Evolutionary conservation across 2,888 invertebrate genomes (phyloP).

Genomic region (Agrotis clavis): DNA sequence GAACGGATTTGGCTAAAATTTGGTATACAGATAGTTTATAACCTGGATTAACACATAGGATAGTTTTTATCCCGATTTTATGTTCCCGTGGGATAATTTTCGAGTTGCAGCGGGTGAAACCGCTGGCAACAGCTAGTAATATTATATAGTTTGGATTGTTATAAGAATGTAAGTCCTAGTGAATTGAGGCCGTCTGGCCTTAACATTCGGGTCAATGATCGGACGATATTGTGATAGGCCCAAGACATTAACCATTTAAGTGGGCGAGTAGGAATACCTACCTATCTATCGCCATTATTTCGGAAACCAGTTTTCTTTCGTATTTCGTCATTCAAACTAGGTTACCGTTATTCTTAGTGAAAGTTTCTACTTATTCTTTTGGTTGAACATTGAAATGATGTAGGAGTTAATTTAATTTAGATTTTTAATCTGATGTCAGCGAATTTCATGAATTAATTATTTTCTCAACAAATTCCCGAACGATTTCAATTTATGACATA

Average conservation of each 20-base stretch:
- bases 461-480: conserved; percentile 34
- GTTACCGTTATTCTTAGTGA: conserved; percentile 59
- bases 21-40: too few relatives aligned
- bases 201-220: conserved; percentile 30
- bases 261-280: background rate
- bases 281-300: conserved; percentile 1
- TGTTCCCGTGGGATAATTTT: too few relatives aligned
- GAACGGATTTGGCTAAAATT: too few relatives aligned
- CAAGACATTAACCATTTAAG: conserved; percentile 4
- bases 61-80: too few relatives aligned
- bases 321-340: conserved; percentile 34
- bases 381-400: background rate
- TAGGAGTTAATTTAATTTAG: background rate
- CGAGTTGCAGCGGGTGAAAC: too few relatives aligned
- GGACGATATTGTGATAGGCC: conserved; percentile 33
- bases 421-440: too few relatives aligned
- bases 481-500: conserved; percentile 25
- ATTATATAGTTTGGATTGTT: too few relatives aligned
- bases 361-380: conserved; percentile 36
- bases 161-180: too few relatives aligned
- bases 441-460: background rate
- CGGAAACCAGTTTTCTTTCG: conserved; percentile 46
- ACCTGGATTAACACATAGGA: too few relatives aligned
- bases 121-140: too few relatives aligned
- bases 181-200: background rate